These are phyloP conservation scores for Hipposideros armiger DNA, from an alignment of 2,113 vertebrate genomes.

Conservation along the genomic window DNA sequence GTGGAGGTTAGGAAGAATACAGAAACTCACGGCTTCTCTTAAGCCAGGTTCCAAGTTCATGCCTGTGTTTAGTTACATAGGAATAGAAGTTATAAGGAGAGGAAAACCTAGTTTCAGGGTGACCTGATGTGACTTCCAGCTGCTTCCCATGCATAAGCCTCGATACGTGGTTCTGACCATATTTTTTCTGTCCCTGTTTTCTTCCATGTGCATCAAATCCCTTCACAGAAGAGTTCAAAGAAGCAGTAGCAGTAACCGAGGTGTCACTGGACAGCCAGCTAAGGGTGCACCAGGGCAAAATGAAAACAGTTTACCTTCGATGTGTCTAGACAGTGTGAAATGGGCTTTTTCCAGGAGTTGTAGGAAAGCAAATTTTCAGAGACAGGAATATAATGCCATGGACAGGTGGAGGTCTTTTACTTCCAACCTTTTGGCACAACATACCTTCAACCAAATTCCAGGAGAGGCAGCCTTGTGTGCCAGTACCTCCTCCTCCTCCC, in stretches of 20 bases:
- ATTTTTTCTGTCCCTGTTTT: neutral
- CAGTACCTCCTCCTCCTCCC: no score
- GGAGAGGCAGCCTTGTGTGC: neutral
- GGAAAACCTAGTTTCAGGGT: neutral
- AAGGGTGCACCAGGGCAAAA: neutral
- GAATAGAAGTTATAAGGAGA: conserved; percentile 2
- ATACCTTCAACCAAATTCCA: neutral
- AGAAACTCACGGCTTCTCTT: neutral
- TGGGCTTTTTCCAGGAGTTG: neutral
- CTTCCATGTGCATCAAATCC: neutral
- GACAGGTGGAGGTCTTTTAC: neutral
- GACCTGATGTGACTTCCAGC: neutral
- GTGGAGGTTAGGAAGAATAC: neutral
- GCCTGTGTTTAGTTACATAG: neutral
- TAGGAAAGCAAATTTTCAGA: neutral
- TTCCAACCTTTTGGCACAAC: neutral
- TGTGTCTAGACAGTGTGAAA: neutral
- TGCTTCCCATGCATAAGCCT: neutral
- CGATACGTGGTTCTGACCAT: neutral
- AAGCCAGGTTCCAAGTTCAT: neutral
- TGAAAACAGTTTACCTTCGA: neutral
- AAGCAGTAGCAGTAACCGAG: neutral
- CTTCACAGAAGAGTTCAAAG: neutral
- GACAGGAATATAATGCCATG: neutral
- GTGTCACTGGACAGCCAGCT: neutral